These are phyloP conservation scores for Platycercus adscitus DNA, from an alignment of 2,113 vertebrate species.

Conservation along the genomic window DNA sequence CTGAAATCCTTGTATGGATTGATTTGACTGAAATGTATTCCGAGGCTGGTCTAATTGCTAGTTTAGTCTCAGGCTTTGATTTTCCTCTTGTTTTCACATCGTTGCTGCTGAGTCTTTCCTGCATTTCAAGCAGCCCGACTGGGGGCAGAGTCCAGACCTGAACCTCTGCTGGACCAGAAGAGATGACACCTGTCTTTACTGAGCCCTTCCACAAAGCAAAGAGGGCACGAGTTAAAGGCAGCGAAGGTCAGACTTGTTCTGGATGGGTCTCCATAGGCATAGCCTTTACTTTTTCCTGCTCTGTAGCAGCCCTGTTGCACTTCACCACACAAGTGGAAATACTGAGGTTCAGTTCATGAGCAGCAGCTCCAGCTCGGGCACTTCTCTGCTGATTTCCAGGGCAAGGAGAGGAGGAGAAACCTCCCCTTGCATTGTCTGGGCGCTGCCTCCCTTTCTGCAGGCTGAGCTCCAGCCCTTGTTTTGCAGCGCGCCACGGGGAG, in stretches of 20 bases:
- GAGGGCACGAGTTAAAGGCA: background rate
- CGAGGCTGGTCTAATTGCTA: constrained; percentile 54
- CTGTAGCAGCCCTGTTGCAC: accelerated
- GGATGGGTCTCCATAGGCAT: accelerated
- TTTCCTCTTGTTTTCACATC: constrained; percentile 25
- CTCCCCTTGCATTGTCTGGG: background rate
- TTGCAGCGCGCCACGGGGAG: background rate
- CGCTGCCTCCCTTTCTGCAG: background rate
- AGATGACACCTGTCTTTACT: background rate
- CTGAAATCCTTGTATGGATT: constrained; percentile 52
- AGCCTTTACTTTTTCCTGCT: background rate
- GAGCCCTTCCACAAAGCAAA: background rate
- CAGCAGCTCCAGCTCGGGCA: accelerated
- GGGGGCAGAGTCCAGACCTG: background rate
- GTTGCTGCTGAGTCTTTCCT: background rate
- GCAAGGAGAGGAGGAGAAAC: background rate
- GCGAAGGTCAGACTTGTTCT: background rate
- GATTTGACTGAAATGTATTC: constrained; percentile 72
- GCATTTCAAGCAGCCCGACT: constrained; percentile 21
- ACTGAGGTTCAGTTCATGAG: accelerated
- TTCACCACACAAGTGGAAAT: accelerated
- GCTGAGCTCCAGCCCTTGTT: constrained; percentile 56
- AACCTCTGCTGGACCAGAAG: background rate
- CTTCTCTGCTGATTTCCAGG: background rate
- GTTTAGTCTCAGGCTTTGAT: constrained; percentile 58